Base-by-base conservation (phyloP, 2,888 invertebrate species). In the Spilosoma lubricipeda region DNA sequence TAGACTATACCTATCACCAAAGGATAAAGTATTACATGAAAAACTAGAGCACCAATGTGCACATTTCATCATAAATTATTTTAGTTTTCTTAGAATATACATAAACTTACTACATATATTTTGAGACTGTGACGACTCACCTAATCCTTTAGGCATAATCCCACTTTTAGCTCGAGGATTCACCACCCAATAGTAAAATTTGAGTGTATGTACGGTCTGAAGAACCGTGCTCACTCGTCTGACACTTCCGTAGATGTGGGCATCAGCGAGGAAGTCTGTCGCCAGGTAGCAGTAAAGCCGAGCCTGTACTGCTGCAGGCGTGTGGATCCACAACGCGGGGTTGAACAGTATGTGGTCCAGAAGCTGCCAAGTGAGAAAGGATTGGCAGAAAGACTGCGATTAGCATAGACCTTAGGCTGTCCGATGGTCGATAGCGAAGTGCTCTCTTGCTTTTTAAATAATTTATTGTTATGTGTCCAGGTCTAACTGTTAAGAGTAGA, bases 321-420 rank as follows among this genome's bases (percentile, higher is more conserved):
- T 99, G 95, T 99, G 99, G 89, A 99, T 99, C 99, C 99, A 99
- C 80, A 99, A 96, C 48, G 99, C 99, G 15, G 99, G 99, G 97
- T 99, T 99, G 97, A 99, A 99, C 83, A 99, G 97, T 77, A 99
- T 98, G 96, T 99, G 99, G 96, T 99, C 99, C 96, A 99, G 97
- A 87, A 99, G 97, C 98, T 99, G 99, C 97, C 98, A 98, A 90
- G 98, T 98, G 90, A 98, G 96, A 96, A 98, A 98, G 91, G 98
- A 98, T 97, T 98, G 98, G 96, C 98, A 98, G 97, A 98, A 98
- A 95, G 98, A 97, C 98, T 98, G 97, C 97, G 96, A 97, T 97
- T 96, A 97, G 93, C 93, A 92, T 89, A 91, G 93, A 93, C 91
- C 93, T 93, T 90, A 86, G 81, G 93, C 96, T 96, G 96, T 90